phyloP scores from a whole-genome alignment of 2,797 vertebrate species.

The Sternotherus odoratus region DNA sequence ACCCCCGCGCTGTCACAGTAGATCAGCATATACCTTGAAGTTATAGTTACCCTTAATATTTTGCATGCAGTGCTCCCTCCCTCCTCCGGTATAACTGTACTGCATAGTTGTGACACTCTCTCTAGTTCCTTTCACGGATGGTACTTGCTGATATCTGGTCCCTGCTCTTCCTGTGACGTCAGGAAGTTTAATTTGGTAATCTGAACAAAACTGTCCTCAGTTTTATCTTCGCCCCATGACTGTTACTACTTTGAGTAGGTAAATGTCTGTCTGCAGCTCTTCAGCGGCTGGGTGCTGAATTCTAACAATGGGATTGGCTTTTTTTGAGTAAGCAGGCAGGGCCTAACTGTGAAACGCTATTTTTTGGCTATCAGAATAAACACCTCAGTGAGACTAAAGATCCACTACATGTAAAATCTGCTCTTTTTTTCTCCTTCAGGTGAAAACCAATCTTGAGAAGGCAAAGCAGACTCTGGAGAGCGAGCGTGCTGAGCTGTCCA shows the following conservation, averaged over 20 bases:
- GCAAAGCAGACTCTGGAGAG: conserved; percentile 94
- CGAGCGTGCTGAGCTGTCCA: conserved; percentile 92
- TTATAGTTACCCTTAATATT: not conserved
- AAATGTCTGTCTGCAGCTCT: not conserved
- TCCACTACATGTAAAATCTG: not conserved
- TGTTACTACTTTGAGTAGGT: not conserved
- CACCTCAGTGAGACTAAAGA: not conserved
- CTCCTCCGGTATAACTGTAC: not conserved
- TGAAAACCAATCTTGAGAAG: conserved; percentile 96
- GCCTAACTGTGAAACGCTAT: not conserved
- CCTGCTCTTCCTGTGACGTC: not conserved
- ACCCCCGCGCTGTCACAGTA: not conserved
- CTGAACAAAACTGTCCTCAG: not conserved
- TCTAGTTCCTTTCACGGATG: not conserved
- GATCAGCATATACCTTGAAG: not conserved
- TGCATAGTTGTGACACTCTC: not conserved
- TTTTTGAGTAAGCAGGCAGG: not conserved
- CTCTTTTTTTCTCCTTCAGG: conserved; percentile 75
- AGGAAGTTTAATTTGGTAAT: not conserved
- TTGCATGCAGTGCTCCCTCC: not conserved
- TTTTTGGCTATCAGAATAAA: not conserved
- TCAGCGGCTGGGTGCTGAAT: not conserved
- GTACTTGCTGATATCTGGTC: not conserved
- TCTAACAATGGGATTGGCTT: not conserved
- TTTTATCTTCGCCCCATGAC: not conserved